Percentiles rank a stretch among this genome's conserved stretches.
Conservation (phyloP, 2,888 invertebrate genomes). For the Trachelus stipa region DNA sequence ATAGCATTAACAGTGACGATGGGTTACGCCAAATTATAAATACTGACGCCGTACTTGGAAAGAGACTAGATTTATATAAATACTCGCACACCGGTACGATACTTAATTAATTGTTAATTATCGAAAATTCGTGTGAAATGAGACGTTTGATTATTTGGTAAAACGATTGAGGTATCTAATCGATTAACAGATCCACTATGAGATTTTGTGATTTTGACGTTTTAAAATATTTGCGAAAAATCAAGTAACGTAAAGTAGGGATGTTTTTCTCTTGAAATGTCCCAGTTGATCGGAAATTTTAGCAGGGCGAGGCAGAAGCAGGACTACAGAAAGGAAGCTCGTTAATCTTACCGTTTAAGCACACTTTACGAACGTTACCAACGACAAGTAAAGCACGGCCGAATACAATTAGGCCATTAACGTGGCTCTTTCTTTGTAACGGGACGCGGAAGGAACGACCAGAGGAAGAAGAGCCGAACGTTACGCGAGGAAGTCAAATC, state of each 20-base stretch:
- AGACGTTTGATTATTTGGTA: neutral
- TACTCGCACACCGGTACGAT: neutral
- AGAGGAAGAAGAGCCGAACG: neutral
- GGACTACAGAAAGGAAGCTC: neutral
- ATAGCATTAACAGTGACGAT: neutral
- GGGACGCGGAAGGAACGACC: neutral
- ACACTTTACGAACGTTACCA: neutral
- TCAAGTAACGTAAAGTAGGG: neutral
- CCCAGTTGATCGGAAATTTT: neutral
- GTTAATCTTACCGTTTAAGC: neutral
- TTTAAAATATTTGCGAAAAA: neutral
- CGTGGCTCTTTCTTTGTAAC: neutral
- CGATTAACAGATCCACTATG: neutral
- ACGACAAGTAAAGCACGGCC: neutral
- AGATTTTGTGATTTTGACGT: neutral
- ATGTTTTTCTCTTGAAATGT: neutral
- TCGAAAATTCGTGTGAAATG: neutral
- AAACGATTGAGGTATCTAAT: neutral
- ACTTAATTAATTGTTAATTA: neutral
- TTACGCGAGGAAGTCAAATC: neutral
- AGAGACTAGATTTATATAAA: neutral
- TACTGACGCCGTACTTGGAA: neutral
- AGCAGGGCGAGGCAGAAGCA: neutral
- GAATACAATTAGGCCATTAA: neutral
- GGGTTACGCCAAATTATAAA: neutral